phyloP scores from a whole-genome alignment of 2,888 invertebrate species.

The Andrena marginata region DNA sequence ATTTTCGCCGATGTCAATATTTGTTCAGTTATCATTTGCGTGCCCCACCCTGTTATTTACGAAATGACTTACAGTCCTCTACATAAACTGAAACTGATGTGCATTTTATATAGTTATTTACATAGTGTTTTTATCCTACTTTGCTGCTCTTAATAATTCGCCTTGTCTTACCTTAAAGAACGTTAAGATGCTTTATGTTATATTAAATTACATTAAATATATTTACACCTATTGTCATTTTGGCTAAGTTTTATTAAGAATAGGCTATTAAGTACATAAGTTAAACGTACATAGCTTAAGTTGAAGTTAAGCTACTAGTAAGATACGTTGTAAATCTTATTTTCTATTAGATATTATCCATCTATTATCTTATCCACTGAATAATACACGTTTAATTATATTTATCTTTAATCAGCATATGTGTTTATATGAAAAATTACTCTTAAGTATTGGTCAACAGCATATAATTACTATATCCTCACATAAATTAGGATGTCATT shows the following conservation, averaged over 20 bases:
- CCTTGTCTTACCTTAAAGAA: constrained; percentile 57
- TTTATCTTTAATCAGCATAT: constrained; percentile 50
- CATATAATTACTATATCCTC: constrained; percentile 28
- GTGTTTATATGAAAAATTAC: constrained; percentile 43
- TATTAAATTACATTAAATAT: constrained; percentile 60
- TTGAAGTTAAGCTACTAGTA: constrained; percentile 75
- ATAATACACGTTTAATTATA: constrained; percentile 61
- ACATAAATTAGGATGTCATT: constrained; percentile 48
- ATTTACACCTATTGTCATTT: constrained; percentile 55
- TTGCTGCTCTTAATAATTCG: constrained; percentile 60
- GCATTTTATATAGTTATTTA: constrained; percentile 58
- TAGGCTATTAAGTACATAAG: constrained; percentile 77
- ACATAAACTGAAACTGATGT: constrained; percentile 45
- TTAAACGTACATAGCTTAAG: constrained; percentile 79
- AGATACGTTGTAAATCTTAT: constrained; percentile 55
- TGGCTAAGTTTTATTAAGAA: constrained; percentile 73
- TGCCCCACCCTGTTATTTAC: constrained; percentile 16
- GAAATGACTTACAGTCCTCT: constrained; percentile 52
- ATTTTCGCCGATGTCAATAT: too few species aligned
- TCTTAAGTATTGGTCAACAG: constrained; percentile 38
- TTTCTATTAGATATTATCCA: constrained; percentile 71
- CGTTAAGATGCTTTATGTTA: constrained; percentile 63
- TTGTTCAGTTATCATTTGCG: too few species aligned
- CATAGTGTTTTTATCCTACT: constrained; percentile 44
- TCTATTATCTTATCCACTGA: constrained; percentile 50